Base-by-base conservation (phyloP, 2,888 invertebrate species). In the Drosophila rellima region DNA sequence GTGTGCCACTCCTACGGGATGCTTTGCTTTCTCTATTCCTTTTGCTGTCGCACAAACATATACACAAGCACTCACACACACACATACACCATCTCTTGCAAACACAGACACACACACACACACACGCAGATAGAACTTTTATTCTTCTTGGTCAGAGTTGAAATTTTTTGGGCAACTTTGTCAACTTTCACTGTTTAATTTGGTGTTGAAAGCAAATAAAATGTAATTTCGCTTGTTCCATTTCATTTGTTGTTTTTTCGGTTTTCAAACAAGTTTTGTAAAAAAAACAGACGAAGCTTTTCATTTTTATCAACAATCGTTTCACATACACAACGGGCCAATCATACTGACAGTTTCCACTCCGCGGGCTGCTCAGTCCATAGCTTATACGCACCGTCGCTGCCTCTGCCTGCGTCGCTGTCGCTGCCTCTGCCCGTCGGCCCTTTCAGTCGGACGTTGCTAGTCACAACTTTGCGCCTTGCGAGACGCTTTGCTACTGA, bases 21-120 rank as follows among this genome's bases (percentile, higher is more conserved):
- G 82, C 82, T 82, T 84, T 82, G 80, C 84, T 82, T 82, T 82
- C 82, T 84, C 82, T 82, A 82, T 82, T 82, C 85, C 77, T 79
- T 84, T 82, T 70, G 69, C 84, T 62, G 59, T 55, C 74, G 54
- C 70, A 48, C 61, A n/a, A n/a, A n/a, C n/a, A 64, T 64, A 67
- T 26, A 66, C 48, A 29, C 20, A 33, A 11, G 18, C 44, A 51
- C 40, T 18, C 47, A 51, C 40, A 44, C 17, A 17, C 17, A 6
- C 37, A 63, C 62, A 51, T 60, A 48, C 64, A 51, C 60, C 70
- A 26, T 54, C 67, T 51, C 35, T 40, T 35, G 54, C 54, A 26
- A 7, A 8, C 26, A 26, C 26, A 51, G 17, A 33, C 35, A 40
- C 20, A 42, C 54, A 54, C 52, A 35, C n/a, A 74, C 50, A 51